Base-by-base conservation (phyloP, 2,113 vertebrate species). In the Hydropotes inermis region DNA sequence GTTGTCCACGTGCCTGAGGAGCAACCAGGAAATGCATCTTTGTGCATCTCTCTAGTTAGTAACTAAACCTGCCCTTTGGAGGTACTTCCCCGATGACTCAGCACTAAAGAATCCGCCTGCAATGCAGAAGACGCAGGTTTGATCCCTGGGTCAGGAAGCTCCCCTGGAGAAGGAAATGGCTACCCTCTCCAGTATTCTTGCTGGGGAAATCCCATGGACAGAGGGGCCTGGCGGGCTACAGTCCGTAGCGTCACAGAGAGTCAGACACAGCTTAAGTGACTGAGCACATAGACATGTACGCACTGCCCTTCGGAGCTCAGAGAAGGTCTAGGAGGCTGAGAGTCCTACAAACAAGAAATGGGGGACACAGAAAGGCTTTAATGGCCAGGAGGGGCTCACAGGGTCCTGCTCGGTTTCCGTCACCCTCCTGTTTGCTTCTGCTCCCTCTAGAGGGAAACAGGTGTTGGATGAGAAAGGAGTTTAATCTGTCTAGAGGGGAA, bases 271-370 rank as follows among this genome's bases (percentile, higher is more conserved):
- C 39, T 25, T 25, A 6, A 27, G 70, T 12, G 6, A 27, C 70
- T 7, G 43, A 43, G 1, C 11, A 27, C n/a, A 23, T 4, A 5
- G n/a, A 9, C 36, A 6, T 0, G 12, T 1, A 0, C 6, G 0
- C 70, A 17, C 17, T 81, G 47, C 30, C 47, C 17, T 82, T 7
- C 4, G 50, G 50, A n/a, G 50, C 79, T n/a, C 79, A n/a, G 47
- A 54, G 47, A 52, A 82, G 30, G 79, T 23, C 79, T 23, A n/a
- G 30, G 47, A 82, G 79, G 19, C 79, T 52, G 47, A n/a, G n/a
- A 81, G 78, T 6, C 78, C 78, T 7, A 21, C 47, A 81, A 1
- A 52, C 17, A 12, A 81, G 30, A 52, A n/a, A n/a, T 1, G 1
- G 30, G 76, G 47, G 30, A 7, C 10, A 7, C 11, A 0, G 17